phyloP scores from a whole-genome alignment of 2,888 invertebrate species.

The Dexiosoma caninum region DNA sequence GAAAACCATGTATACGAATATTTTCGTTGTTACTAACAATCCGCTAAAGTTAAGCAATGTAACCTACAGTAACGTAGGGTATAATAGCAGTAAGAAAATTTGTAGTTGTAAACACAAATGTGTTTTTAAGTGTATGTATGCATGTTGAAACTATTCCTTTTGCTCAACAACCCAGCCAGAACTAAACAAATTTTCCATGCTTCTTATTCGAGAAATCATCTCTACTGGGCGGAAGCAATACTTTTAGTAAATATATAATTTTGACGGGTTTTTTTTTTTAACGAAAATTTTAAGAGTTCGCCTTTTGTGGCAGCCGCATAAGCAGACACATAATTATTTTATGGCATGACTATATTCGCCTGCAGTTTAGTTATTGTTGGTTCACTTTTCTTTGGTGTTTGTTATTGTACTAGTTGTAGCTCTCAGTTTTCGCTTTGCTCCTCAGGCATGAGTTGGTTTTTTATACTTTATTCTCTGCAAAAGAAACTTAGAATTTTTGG shows the following conservation, averaged over 20 bases:
- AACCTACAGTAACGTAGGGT: not conserved
- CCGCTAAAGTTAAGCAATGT: not conserved
- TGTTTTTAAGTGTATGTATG: not conserved
- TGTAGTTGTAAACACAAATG: not conserved
- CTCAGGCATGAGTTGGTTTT: not conserved
- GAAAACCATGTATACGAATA: not conserved
- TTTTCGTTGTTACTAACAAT: not conserved
- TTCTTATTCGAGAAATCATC: conserved; percentile 36
- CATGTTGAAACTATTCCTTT: conserved; percentile 14
- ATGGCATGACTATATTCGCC: not conserved
- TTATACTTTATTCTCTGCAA: not conserved
- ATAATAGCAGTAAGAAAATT: not conserved
- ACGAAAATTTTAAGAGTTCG: conserved; percentile 16
- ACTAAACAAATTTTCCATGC: conserved; percentile 24
- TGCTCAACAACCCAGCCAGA: conserved; percentile 11
- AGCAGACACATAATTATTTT: conserved; percentile 29
- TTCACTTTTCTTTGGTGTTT: conserved; percentile 17
- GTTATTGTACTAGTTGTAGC: conserved; percentile 5
- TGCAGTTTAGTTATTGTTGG: not conserved
- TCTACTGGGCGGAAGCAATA: conserved; percentile 28
- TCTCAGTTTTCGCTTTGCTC: not conserved
- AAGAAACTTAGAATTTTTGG: conserved; percentile 72
- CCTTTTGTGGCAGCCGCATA: conserved; percentile 29
- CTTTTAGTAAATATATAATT: conserved; percentile 3
- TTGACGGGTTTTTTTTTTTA: not conserved